These are phyloP conservation scores for Aselliscus stoliczkanus DNA, from an alignment of 2,797 vertebrate species.

Conservation along the genomic window DNA sequence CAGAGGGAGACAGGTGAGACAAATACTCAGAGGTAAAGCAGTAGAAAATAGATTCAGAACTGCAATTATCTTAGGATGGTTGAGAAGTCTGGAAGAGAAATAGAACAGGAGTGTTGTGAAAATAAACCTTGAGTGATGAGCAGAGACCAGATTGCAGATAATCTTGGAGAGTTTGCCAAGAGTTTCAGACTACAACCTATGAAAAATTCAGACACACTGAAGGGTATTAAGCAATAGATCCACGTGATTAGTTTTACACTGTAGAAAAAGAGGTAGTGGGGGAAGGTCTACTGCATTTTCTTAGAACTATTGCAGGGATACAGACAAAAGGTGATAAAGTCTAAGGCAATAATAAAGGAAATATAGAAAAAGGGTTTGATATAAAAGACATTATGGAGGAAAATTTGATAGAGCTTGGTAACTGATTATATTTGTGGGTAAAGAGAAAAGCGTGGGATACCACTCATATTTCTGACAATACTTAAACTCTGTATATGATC, in stretches of 20 bases:
- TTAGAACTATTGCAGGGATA: not conserved
- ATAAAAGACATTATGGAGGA: not conserved
- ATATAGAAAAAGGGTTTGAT: not conserved
- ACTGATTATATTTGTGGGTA: not conserved
- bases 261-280: not conserved
- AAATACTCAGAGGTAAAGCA: not conserved
- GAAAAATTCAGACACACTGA: not conserved
- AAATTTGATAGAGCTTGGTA: not conserved
- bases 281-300: not conserved
- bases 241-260: not conserved
- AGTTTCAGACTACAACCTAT: not conserved
- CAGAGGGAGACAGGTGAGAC: not conserved
- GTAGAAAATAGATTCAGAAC: not conserved
- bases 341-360: not conserved
- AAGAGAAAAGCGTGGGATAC: not conserved
- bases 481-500: not conserved
- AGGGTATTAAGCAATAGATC: not conserved
- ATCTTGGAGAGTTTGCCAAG: not conserved
- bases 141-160: not conserved
- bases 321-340: not conserved
- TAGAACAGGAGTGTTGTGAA: not conserved
- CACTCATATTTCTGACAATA: not conserved
- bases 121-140: slow-evolving; percentile 34
- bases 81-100: slow-evolving; percentile 25
- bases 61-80: not conserved